Percentiles rank a stretch among this genome's conserved stretches.
Conservation (phyloP, 2,888 invertebrate genomes). For the Sphaeridia pumilis region DNA sequence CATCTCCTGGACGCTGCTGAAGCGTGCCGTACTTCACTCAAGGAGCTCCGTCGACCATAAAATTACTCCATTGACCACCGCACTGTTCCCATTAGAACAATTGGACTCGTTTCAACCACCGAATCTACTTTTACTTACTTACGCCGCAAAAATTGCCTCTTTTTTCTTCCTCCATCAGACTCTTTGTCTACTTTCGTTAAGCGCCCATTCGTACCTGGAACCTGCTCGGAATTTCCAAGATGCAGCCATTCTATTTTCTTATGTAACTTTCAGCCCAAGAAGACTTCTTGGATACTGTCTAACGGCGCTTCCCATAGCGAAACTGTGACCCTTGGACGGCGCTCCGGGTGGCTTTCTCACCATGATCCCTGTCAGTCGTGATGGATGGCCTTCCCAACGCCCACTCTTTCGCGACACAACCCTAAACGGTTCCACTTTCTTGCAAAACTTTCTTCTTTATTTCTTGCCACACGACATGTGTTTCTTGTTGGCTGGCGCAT, state of each 20-base stretch:
- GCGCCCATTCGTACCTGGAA: conserved; percentile 12
- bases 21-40: too few species aligned
- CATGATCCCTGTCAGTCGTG: conserved; percentile 36
- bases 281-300: too few species aligned
- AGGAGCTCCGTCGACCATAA: too few species aligned
- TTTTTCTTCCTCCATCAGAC: not conserved
- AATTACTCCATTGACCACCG: too few species aligned
- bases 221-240: conserved; percentile 10
- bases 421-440: not conserved
- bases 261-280: too few species aligned
- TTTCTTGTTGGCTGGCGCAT: not conserved
- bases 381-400: conserved; percentile 36
- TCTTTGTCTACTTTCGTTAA: not conserved
- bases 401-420: conserved; percentile 8
- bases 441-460: not conserved
- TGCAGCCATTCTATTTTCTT: too few species aligned
- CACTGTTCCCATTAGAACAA: too few species aligned
- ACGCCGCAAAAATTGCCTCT: not conserved
- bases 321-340: conserved; percentile 1
- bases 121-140: not conserved
- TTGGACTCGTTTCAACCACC: too few species aligned
- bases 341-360: conserved; percentile 26
- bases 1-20: too few species aligned
- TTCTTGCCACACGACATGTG: not conserved
- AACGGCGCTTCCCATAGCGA: too few species aligned